These are phyloP conservation scores for Philypnodon macrostomus DNA, from an alignment of 2,797 vertebrate genomes.

Conservation along the genomic window DNA sequence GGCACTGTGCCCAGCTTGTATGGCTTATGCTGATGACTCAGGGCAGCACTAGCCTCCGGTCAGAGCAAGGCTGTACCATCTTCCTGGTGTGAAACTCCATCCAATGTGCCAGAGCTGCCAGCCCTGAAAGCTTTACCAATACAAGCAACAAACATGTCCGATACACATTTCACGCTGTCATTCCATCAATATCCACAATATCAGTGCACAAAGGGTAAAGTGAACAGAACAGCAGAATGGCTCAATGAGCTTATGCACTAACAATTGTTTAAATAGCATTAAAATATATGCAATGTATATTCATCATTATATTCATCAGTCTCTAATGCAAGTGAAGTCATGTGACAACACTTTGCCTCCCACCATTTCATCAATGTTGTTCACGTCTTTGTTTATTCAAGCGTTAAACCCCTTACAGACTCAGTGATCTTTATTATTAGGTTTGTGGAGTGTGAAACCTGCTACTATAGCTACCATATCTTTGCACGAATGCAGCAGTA, in stretches of 20 bases:
- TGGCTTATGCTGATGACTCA: constrained; percentile 55
- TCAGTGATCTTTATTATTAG: too few relatives aligned
- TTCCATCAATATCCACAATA: constrained; percentile 45
- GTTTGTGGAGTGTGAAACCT: too few relatives aligned
- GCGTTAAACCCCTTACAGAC: too few relatives aligned
- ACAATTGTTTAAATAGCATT: constrained; percentile 24
- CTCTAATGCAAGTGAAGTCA: too few relatives aligned
- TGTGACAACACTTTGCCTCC: too few relatives aligned
- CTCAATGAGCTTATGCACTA: constrained; percentile 31
- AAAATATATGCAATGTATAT: too few relatives aligned
- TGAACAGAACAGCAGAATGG: constrained; percentile 39
- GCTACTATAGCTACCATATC: too few relatives aligned
- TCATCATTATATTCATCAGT: too few relatives aligned
- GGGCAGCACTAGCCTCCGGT: constrained; percentile 52
- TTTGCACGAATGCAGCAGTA: too few relatives aligned
- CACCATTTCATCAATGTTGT: too few relatives aligned
- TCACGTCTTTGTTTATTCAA: too few relatives aligned
- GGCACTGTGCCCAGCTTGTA: constrained; percentile 51
- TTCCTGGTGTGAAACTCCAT: constrained; percentile 54
- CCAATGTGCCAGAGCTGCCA: constrained; percentile 38
- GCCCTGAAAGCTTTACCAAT: constrained; percentile 37
- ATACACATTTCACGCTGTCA: constrained; percentile 43
- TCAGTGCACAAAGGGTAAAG: constrained; percentile 18
- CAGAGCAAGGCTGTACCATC: too few relatives aligned
- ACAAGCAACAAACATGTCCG: constrained; percentile 31